Percentiles rank a stretch among this genome's conserved stretches.
Evolutionary conservation across 2,113 vertebrate genomes (phyloP).

Genomic region (Marmota flaviventris): DNA sequence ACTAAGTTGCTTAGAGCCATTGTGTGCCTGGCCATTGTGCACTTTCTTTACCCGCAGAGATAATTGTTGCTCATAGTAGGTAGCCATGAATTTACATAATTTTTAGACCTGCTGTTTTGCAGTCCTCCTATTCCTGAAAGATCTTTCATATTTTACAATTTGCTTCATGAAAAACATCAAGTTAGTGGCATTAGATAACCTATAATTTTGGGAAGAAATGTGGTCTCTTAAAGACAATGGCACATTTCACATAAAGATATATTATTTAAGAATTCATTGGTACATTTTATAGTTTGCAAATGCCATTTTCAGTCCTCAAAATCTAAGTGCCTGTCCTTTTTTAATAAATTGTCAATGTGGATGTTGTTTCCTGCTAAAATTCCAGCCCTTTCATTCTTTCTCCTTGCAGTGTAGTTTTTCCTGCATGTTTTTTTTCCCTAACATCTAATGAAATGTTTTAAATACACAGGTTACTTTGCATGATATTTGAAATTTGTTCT

Average conservation of each 20-base stretch:
- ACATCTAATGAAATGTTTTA: slow-evolving; percentile 46
- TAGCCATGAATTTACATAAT: neutral
- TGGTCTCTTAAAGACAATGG: neutral
- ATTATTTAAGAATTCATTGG: neutral
- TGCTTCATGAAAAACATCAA: slow-evolving; percentile 43
- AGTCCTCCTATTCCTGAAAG: neutral
- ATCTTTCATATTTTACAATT: slow-evolving; percentile 12
- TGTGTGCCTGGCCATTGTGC: neutral
- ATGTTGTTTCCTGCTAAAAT: neutral
- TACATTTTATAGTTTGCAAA: slow-evolving; percentile 6
- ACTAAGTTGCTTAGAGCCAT: no score
- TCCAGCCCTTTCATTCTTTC: neutral
- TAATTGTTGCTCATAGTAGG: neutral
- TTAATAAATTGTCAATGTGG: neutral
- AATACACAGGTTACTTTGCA: slow-evolving; percentile 44
- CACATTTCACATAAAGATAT: neutral
- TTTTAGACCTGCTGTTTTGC: neutral
- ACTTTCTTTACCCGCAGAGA: neutral
- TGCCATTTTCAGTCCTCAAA: neutral
- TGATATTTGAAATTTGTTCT: slow-evolving; percentile 60
- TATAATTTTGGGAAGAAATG: slow-evolving; percentile 8
- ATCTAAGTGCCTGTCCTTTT: neutral
- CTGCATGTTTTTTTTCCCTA: slow-evolving; percentile 62
- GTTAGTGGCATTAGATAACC: neutral
- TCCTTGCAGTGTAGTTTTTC: slow-evolving; percentile 25